Base-by-base conservation (phyloP, 2,888 invertebrate species). In the Synanthedon tipuliformis region DNA sequence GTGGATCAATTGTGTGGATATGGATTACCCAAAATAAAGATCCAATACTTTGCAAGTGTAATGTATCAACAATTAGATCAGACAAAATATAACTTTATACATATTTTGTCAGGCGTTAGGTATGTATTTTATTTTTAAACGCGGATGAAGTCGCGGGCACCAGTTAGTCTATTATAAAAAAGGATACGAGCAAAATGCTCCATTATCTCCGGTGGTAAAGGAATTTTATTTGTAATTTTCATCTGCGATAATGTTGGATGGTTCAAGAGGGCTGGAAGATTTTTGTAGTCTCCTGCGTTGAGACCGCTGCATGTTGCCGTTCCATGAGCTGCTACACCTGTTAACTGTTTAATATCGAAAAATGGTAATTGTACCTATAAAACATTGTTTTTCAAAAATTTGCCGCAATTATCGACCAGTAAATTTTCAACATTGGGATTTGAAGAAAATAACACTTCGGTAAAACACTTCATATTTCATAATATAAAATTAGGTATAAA, bases 151-250 rank as follows among this genome's bases (percentile, higher is more conserved):
- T 23, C 23, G 23, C 18, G 23, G 23, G 23, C 4, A 23, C 4
- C 1, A 23, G 23, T 4, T 34, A 34, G 3, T 34, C 34, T 34
- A 34, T 34, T n/a, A 15, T 45, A 11, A 45, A 45, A 41, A 92
- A 92, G 92, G 93, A 93, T 94, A 97, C 97, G 95, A 63, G 94
- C 93, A 89, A 97, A 96, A 79, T 98, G 96, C 83, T 98, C 97
- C 85, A 97, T 91, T 56, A 98, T 93, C 89, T 98, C 98, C 8
- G 94, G 92, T 23, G 98, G 98, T 53, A 98, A 88, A 11, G 97
- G 95, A 57, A 96, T 92, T 87, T 94, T 95, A 71, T 92, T 94
- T 23, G 94, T 83, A 57, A 93, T 92, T 69, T 92, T 92, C 64
- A 97, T 89, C 75, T 96, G 94, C 56, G 92, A 92, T 61, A 96